Evolutionary conservation across 1,140 invertebrate genomes (phyloP), one percentile per base, ranked within the genome.

Genomic region (Heliconius melpomene): DNA sequence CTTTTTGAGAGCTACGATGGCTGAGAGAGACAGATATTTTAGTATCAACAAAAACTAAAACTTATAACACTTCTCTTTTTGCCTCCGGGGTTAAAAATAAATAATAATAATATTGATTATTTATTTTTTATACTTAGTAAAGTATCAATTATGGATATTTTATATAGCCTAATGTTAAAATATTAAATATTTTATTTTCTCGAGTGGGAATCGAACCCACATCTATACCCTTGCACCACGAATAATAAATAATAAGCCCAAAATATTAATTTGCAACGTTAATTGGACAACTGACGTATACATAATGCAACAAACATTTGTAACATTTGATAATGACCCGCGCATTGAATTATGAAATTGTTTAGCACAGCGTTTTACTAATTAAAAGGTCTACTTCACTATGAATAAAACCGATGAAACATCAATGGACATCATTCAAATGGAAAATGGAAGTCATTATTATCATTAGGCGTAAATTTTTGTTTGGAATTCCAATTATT

Each of bases 331-430:
- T 60, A 70, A 76, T 29, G 38, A 60, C 13, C 26, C 75, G 32
- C 7, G 2, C 75, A n/a, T 8, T n/a, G 52, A 75, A 13, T 75
- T 75, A 54, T 32, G 26, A 70, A 76, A 76, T 70, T 46, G 75
- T 76, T 76, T 70, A 38, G 57, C 8, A 76, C 36, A 76, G 13
- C 57, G 57, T 46, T 70, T 46, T 23, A 46, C 52, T 40, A 76
- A 70, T 76, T 66, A 76, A 76, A 70, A 76, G 38, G 75, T 46
- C 70, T 3, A 76, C 38, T 76, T 38, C n/a, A 76, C 60, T 76
- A 40, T 60, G 66, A 76, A 75, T 38, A 75, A 70, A 38, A 50
- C 23, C 46, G 5, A 23, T 46, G 57, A 50, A 66, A 40, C 36
- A 71, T 70, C 60, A 76, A 70, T 76, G 60, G 7, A 76, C 7